These are phyloP conservation scores for Apostichopus leukothele DNA, from an alignment of 53 echinoderm and acorn worm species.

Conservation along the genomic window DNA sequence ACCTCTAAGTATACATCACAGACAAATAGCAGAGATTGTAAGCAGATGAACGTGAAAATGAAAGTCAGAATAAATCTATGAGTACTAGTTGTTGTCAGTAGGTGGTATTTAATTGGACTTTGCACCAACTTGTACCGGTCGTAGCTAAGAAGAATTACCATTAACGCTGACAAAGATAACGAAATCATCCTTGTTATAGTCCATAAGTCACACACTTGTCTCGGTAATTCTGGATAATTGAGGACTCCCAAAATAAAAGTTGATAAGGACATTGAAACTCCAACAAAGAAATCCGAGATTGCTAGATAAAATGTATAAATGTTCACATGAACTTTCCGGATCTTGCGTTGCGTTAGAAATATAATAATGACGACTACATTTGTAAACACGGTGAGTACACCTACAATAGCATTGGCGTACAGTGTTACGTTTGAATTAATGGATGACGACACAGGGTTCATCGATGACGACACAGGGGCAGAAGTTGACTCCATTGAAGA, in stretches of 20 bases:
- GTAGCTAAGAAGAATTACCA: neutral
- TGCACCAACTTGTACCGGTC: neutral
- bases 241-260: neutral
- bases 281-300: neutral
- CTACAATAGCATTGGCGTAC: neutral
- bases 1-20: neutral
- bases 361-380: neutral
- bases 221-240: neutral
- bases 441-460: neutral
- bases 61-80: neutral
- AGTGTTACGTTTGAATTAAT: neutral
- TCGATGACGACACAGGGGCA: neutral
- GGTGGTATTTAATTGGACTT: neutral
- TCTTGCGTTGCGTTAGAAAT: neutral
- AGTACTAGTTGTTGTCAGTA: neutral
- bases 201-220: neutral
- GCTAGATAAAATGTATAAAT: neutral
- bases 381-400: neutral
- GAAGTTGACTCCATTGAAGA: neutral
- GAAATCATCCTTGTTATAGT: neutral
- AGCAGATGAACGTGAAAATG: neutral
- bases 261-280: neutral
- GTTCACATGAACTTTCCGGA: neutral
- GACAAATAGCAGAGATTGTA: neutral
- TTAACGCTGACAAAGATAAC: neutral